Percentiles rank a stretch among this genome's conserved stretches.
Conservation (phyloP, 1,140 invertebrate species). For the Cydia splendana region DNA sequence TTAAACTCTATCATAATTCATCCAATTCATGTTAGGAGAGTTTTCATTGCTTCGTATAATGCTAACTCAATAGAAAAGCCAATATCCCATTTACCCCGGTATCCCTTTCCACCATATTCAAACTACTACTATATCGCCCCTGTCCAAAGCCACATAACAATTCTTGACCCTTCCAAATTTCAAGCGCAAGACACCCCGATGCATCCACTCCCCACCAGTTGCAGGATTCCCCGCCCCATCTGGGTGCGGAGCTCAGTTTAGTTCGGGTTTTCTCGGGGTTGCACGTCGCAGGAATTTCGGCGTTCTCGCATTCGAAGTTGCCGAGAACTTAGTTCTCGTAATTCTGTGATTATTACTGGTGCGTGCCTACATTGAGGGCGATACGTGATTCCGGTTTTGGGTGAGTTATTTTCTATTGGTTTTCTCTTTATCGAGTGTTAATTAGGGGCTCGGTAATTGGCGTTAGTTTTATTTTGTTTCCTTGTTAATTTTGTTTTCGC, state of each 20-base stretch:
- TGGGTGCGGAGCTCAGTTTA: conserved; percentile 38
- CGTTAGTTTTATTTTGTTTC: conserved; percentile 22
- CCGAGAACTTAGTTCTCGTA: conserved; percentile 16
- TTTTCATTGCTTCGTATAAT: no score
- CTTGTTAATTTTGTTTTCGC: conserved; percentile 17
- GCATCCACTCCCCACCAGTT: conserved; percentile 44
- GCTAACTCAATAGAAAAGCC: no score
- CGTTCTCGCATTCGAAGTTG: neutral
- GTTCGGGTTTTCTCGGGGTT: neutral
- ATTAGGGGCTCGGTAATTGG: conserved; percentile 18
- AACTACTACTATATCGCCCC: no score
- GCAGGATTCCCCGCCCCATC: conserved; percentile 42
- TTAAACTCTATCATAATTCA: no score
- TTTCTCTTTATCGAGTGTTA: conserved; percentile 26
- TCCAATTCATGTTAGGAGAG: no score
- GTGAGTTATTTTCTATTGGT: conserved; percentile 10
- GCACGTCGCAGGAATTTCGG: neutral
- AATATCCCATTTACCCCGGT: no score
- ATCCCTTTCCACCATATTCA: no score
- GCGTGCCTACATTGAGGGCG: conserved; percentile 8
- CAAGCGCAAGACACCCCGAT: conserved; percentile 31
- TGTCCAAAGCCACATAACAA: no score
- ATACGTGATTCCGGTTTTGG: conserved; percentile 17
- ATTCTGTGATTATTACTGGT: conserved; percentile 22
- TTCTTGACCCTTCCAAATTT: conserved; percentile 19